Conservation (phyloP, 2,797 vertebrate species). For the Melanogrammus aeglefinus region DNA sequence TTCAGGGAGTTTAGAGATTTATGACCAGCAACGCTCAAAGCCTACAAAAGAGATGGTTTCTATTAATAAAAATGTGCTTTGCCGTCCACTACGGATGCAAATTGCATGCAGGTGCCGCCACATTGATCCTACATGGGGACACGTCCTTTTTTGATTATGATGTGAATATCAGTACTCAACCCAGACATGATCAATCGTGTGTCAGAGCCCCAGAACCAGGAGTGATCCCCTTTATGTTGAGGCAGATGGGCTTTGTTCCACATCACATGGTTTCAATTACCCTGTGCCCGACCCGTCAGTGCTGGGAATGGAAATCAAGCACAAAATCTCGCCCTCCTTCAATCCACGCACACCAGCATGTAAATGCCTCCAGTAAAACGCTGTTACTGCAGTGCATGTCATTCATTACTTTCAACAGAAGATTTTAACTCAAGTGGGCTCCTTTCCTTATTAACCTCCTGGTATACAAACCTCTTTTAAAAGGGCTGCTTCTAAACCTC, state of each 20-base stretch:
- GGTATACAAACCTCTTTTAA: neutral
- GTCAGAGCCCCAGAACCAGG: constrained; percentile 34
- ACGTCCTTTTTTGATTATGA: neutral
- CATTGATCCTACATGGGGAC: neutral
- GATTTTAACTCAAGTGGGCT: constrained; percentile 30
- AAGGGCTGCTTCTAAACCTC: neutral
- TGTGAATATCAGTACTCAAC: constrained; percentile 32
- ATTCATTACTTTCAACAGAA: constrained; percentile 31
- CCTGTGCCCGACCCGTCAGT: neutral
- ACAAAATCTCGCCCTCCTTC: constrained; percentile 18
- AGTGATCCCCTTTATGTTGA: constrained; percentile 43
- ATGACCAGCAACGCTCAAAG: neutral
- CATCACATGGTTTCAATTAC: constrained; percentile 43
- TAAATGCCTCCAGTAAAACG: constrained; percentile 28
- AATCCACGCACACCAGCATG: constrained; percentile 28
- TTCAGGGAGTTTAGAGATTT: neutral
- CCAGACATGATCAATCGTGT: constrained; percentile 34
- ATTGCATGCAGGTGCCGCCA: neutral
- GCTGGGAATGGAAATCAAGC: constrained; percentile 36
- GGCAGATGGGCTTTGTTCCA: constrained; percentile 26
- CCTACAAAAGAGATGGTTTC: neutral
- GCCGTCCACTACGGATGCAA: neutral
- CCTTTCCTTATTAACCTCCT: constrained; percentile 18
- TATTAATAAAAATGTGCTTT: neutral
- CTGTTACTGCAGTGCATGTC: constrained; percentile 23